Base-by-base conservation (phyloP, 2,797 vertebrate species). In the Ceryle rudis region DNA sequence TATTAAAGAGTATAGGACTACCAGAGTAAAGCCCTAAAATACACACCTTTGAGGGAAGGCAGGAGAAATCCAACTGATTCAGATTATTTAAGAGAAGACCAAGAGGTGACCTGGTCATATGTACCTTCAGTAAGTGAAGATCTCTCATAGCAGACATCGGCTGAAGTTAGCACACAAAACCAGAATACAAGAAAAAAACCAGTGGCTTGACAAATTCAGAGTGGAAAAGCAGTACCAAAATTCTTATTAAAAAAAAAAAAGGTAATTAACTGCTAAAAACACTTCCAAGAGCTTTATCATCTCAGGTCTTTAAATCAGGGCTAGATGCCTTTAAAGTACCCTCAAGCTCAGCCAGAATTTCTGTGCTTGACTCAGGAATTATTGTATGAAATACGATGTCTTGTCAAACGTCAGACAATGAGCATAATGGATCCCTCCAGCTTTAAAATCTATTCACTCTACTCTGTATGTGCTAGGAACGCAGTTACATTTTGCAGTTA, bases 391-490 rank as follows among this genome's bases (percentile, higher is more conserved):
- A 92, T 91, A 83, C 1, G 0, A 81, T 75, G 81, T 65, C 39
- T 54, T 90, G 33, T 57, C 5, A 93, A 33, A 85, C 1, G 2
- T 78, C 64, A 88, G n/a, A 88, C 60, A 84, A 90, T 49, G 7
- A 88, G 13, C 46, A 64, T 52, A 88, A 88, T 64, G 29, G 29
- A 39, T 86, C 62, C 20, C 46, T 88, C 62, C 51, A 83, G 42
- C 79, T 91, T 95, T 88, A 83, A 95, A 93, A 95, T 66, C 54
- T 84, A 72, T 90, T 78, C 44, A 81, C 86, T 95, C 46, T 58
- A 44, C 22, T 60, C 33, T 66, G 2, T 47, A 39, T 44, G 47
- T 81, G 51, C 82, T 84, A 81, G 55, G 35, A 93, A 88, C 62
- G 73, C 66, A 66, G 78, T 72, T 83, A 57, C 28, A 73, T 91